These are phyloP conservation scores for Oreochromis tanganicae DNA, from an alignment of 2,113 vertebrate genomes.

Conservation along the genomic window DNA sequence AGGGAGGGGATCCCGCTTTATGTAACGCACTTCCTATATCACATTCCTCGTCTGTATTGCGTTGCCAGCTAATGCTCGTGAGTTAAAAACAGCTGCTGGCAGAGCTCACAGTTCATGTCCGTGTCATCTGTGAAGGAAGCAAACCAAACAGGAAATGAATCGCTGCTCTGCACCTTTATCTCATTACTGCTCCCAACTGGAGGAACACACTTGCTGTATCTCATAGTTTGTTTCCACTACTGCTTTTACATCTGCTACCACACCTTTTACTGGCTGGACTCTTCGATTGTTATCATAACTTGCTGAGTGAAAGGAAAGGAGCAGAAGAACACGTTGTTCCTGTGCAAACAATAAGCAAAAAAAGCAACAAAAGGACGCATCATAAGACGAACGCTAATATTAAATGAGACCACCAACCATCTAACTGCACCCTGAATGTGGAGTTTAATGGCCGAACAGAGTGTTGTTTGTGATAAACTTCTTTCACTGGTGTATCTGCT, in stretches of 20 bases:
- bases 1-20: slow-evolving; percentile 31
- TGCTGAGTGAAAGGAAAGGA: neutral
- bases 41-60: slow-evolving; percentile 26
- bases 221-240: neutral
- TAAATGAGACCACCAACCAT: neutral
- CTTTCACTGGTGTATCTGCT: no score
- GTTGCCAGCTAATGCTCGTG: slow-evolving; percentile 9
- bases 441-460: accelerated
- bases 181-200: neutral
- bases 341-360: neutral
- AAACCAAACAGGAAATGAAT: neutral
- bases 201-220: neutral
- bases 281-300: accelerated
- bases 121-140: neutral
- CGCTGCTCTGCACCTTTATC: neutral
- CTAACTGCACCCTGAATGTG: accelerated
- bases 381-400: neutral
- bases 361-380: neutral
- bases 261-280: neutral
- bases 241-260: neutral
- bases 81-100: slow-evolving; percentile 38
- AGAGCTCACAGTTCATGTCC: neutral
- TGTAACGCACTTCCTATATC: slow-evolving; percentile 52
- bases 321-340: neutral
- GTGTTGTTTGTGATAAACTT: neutral